Conservation (phyloP, 35 echinoderm and acorn worm genomes). For the Diadema setosum region DNA sequence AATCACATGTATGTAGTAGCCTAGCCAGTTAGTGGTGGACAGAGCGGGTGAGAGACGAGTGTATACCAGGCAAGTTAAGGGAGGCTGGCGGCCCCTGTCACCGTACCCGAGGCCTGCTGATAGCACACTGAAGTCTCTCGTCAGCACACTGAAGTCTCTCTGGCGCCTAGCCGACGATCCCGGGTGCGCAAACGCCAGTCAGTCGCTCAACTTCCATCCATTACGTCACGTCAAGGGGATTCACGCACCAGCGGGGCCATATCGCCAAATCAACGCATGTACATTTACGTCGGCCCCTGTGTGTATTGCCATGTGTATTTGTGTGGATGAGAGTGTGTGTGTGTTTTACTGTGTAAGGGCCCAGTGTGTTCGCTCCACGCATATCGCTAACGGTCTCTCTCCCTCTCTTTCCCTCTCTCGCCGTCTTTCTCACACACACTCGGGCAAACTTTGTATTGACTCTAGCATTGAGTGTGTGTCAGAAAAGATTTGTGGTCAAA, state of each 20-base stretch:
- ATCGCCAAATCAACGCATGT: slow-evolving; percentile 9
- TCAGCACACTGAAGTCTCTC: background rate
- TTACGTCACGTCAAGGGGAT: slow-evolving; percentile 24
- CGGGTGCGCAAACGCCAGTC: slow-evolving; percentile 16
- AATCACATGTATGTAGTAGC: slow-evolving; percentile 9
- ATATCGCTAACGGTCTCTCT: too few species aligned
- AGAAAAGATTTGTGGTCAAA: slow-evolving; percentile 5
- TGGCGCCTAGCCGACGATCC: slow-evolving; percentile 21
- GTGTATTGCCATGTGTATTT: too few species aligned
- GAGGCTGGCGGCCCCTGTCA: slow-evolving; percentile 1
- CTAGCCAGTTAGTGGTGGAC: background rate
- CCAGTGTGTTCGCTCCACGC: too few species aligned
- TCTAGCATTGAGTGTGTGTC: background rate
- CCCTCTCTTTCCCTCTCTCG: background rate
- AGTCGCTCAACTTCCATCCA: slow-evolving; percentile 22
- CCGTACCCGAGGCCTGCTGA: background rate
- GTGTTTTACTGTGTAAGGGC: too few species aligned
- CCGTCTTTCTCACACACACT: background rate
- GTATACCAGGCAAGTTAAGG: slow-evolving; percentile 14
- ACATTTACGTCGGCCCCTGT: too few species aligned
- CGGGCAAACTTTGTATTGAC: background rate
- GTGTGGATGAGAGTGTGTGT: too few species aligned
- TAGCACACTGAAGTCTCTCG: background rate
- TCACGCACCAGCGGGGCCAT: slow-evolving; percentile 9
- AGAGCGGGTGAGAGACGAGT: background rate